Base-by-base conservation (phyloP, 2,888 invertebrate genomes). In the Cabera pusaria region DNA sequence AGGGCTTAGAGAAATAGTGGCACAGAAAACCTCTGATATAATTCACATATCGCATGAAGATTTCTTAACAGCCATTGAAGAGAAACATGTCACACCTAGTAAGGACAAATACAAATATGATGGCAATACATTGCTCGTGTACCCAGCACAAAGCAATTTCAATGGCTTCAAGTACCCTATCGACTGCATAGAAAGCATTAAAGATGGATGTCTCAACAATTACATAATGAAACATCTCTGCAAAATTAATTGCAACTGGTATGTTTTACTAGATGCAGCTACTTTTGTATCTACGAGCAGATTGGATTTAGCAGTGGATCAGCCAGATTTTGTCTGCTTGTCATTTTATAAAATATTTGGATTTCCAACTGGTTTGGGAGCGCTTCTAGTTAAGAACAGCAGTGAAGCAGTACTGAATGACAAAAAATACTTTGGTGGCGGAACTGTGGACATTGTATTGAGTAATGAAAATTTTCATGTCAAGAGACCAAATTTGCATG, bases 311-410 rank as follows among this genome's bases (percentile, higher is more conserved):
- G 88, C 91, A 0, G 57, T 65, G 28, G 85, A 87, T 40, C 91
- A 93, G 49, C 96, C 98, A 2, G 98, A 99, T 80, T 99, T 98
- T 89, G 93, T 98, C 0, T 92, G 93, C 36, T 39, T 99, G 7
- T 98, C 98, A 0, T 99, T 99, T 87, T 99, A 99, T 83, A 99
- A 98, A 90, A 95, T 99, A 64, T 98, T 99, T 88, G 92, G 92
- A 8, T 98, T 95, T 75, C 99, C 99, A 1, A 98, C 98, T 29
- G 99, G 99, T 1, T 84, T 98, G 7, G 99, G 98, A 14, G 98
- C 97, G 5, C 74, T 98, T 8, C 69, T 98, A 35, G 94, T 98
- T 0, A 93, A 90, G 63, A 95, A 94, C 65, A 70, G 78, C 8
- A 93, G 92, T 67, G 79, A 83, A 18, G 43, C 84, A 60, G 78